Base-by-base conservation (phyloP, 30 jellyfish, hydroid and myxozoan genomes). In the Haliclystus octoradiatus region DNA sequence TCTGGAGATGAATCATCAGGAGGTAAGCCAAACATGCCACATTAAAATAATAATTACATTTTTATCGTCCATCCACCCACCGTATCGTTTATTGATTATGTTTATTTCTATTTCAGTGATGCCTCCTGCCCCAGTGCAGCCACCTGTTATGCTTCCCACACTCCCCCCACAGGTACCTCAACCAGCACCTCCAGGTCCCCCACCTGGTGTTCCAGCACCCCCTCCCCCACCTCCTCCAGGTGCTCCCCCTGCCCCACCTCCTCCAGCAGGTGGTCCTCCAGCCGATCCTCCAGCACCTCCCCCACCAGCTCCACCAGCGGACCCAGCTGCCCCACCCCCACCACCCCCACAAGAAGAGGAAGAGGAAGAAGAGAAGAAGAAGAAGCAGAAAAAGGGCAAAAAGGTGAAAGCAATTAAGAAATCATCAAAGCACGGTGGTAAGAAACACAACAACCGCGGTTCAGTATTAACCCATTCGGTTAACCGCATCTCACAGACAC, bases 401-500 rank as follows among this genome's bases (percentile, higher is more conserved):
- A 50, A 60, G 34, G 63, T 47, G 19, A 63, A 74, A 52, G 65
- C 64, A 27, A 33, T n/a, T n/a, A n/a, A n/a, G n/a, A n/a, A n/a
- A n/a, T n/a, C n/a, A n/a, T n/a, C n/a, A n/a, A n/a, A n/a, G n/a
- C n/a, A n/a, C n/a, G n/a, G n/a, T n/a, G n/a, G n/a, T n/a, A n/a
- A n/a, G n/a, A 71, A 68, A 76, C 75, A 82, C 50, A 79, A 77
- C 34, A 84, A 75, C 65, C 85, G 85, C n/a, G 96, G 93, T 31
- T 53, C 96, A 9, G 96, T 85, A 5, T 66, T 85, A 60, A 71
- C 94, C 57, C 96, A 85, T 52, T 68, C 91, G 4, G 77, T 74
- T 5, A 85, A 85, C 81, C 78, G 82, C 69, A 78, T 85, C 62
- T 85, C 94, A 13, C 96, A 85, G 66, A 62, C 96, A 62, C 96